These are phyloP conservation scores for Tortrix viridana DNA, from an alignment of 2,888 invertebrate species.

Conservation along the genomic window DNA sequence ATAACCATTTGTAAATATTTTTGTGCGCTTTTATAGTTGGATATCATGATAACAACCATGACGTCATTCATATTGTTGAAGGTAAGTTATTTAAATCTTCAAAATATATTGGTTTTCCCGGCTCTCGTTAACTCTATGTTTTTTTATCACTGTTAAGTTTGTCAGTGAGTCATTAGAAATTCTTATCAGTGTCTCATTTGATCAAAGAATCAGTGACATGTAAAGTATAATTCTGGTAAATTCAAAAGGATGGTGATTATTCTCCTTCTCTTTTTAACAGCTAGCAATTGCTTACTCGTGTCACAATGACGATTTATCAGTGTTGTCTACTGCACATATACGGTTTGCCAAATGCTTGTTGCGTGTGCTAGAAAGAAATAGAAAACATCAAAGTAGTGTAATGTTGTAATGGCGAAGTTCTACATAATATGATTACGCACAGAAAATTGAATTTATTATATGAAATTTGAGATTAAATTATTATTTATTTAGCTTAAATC, in stretches of 20 bases:
- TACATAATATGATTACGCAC: conserved; percentile 48
- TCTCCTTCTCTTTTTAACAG: conserved; percentile 59
- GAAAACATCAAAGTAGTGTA: conserved; percentile 56
- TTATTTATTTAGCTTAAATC: conserved; percentile 19
- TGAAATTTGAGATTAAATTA: conserved; percentile 26
- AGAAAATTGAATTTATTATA: conserved; percentile 39
- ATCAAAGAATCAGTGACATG: conserved; percentile 70
- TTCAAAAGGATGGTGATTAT: conserved; percentile 40
- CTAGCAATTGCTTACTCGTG: conserved; percentile 11
- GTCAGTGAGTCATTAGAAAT: conserved; percentile 46
- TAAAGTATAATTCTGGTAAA: conserved; percentile 54
- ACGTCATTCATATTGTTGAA: conserved; percentile 83
- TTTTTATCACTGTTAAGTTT: conserved; percentile 23
- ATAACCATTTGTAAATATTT: conserved; percentile 62
- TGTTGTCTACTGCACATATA: conserved; percentile 43
- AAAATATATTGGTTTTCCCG: conserved; percentile 3
- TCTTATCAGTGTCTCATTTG: conserved; percentile 75
- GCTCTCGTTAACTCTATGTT: conserved; percentile 4
- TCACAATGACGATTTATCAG: conserved; percentile 43
- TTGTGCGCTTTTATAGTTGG: conserved; percentile 69
- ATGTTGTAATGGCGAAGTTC: conserved; percentile 48
- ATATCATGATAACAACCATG: conserved; percentile 84
- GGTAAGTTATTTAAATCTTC: conserved; percentile 59
- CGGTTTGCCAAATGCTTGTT: conserved; percentile 46
- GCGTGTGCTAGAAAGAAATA: conserved; percentile 69